Conservation (phyloP, 2,113 vertebrate species). For the Anser cygnoides region DNA sequence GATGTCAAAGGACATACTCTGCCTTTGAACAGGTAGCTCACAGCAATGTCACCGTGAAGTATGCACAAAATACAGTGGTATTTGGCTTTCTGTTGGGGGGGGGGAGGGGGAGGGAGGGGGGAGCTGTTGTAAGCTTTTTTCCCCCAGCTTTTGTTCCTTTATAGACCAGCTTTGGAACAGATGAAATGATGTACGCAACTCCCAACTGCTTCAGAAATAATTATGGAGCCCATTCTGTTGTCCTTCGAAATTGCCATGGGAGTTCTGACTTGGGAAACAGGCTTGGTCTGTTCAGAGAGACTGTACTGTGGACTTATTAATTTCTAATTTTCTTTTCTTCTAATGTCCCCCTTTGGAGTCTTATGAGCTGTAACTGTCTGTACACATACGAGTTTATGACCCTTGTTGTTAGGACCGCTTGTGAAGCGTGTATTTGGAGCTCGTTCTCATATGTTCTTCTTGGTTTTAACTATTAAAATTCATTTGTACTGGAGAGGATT, state of each 20-base stretch:
- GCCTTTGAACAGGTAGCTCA: neutral
- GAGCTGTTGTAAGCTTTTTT: neutral
- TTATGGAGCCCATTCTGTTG: neutral
- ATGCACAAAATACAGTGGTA: neutral
- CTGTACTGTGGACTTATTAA: neutral
- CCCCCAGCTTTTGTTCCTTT: neutral
- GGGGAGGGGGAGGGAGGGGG: no score
- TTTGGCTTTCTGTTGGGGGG: neutral
- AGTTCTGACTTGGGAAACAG: slow-evolving; percentile 6
- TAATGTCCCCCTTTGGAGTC: neutral
- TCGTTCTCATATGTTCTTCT: neutral
- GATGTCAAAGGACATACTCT: neutral
- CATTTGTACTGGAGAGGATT: neutral
- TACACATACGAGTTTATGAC: neutral
- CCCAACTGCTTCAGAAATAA: neutral
- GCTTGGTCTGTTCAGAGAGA: neutral
- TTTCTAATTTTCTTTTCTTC: slow-evolving; percentile 21
- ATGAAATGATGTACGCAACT: slow-evolving; percentile 1
- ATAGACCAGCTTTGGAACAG: neutral
- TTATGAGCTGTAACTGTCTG: neutral
- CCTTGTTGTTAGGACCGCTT: neutral
- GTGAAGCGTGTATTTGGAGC: neutral
- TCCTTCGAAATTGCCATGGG: neutral
- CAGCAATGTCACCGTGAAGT: neutral
- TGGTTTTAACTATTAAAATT: slow-evolving; percentile 35